Conservation (phyloP, 2,797 vertebrate genomes). For the Myioborus miniatus region DNA sequence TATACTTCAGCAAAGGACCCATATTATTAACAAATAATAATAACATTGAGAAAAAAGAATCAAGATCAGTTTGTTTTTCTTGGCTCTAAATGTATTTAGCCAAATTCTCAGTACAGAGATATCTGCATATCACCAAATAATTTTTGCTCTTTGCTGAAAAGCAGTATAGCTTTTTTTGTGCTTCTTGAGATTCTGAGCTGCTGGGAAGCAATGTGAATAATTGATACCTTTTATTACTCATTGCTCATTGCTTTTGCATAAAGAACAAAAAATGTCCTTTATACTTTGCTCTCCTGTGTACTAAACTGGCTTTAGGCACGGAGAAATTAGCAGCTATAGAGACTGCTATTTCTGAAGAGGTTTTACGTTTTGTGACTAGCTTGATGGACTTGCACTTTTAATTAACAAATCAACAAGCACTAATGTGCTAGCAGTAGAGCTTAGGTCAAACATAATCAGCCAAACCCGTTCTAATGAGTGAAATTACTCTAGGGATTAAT, state of each 20-base stretch:
- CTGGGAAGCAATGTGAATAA: constrained; percentile 70
- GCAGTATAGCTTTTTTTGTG: neutral
- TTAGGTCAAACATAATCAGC: neutral
- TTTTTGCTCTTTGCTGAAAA: neutral
- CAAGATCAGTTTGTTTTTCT: neutral
- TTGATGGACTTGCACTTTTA: constrained; percentile 63
- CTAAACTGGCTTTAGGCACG: constrained; percentile 36
- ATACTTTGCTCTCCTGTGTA: constrained; percentile 50
- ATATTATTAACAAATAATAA: neutral
- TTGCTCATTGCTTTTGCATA: constrained; percentile 65
- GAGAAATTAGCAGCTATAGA: constrained; percentile 47
- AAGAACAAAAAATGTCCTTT: constrained; percentile 65
- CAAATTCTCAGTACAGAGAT: neutral
- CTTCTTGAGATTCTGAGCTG: constrained; percentile 53
- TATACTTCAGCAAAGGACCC: neutral
- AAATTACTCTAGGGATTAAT: constrained; percentile 16
- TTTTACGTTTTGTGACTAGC: neutral
- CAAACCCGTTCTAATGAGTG: constrained; percentile 3
- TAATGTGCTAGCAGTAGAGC: neutral
- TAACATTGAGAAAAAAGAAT: neutral
- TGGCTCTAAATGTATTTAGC: neutral
- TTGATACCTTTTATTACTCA: constrained; percentile 71
- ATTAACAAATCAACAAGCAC: constrained; percentile 42
- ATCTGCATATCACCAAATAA: neutral
- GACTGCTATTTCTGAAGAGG: constrained; percentile 12